Evolutionary conservation across 2,888 invertebrate genomes (phyloP), one percentile per base, ranked within the genome.

Genomic region (Linnaemya tessellans): DNA sequence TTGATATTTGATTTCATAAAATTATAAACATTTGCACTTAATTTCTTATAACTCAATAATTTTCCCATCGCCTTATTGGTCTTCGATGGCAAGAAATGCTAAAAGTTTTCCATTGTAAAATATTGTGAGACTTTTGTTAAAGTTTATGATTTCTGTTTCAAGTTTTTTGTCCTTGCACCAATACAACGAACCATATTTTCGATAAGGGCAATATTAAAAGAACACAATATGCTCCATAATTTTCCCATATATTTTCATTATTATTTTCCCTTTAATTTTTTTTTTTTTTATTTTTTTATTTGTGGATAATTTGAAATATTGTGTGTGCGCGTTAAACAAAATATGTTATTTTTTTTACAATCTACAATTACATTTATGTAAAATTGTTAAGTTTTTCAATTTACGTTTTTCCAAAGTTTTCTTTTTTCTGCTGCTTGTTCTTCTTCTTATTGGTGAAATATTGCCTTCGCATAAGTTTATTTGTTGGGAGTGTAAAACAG

Each of bases 1-100:
- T 77, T 62, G 43, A 62, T 49, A 62, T 77, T 84, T 70, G 41
- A 75, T 67, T 80, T 80, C 60, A 1, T 75, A 60, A 75, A 71
- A 54, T 77, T 67, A 80, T 60, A 77, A 71, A 73, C 56, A 84
- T 77, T 73, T 62, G 54, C 77, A 64, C 77, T 84, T 80, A 84
- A 80, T 78, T 62, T 84, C 71, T 49, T 73, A 54, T 54, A 71
- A 80, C 35, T 78, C 51, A n/a, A 80, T 77, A 58, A 67, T 60
- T 65, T 65, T 58, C 8, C 20, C 62, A 15, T 11, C n/a, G 9
- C n/a, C 9, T 4, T 46, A 15, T 43, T 43, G 54, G 22, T 54
- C 0, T 43, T 38, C 22, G 20, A 18, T 43, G 49, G 46, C 49
- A 49, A 25, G 38, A 58, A 67, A 46, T 56, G 7, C 0, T 18